These are phyloP conservation scores for Antigone vipio DNA, from an alignment of 2,113 vertebrate genomes.

Conservation along the genomic window DNA sequence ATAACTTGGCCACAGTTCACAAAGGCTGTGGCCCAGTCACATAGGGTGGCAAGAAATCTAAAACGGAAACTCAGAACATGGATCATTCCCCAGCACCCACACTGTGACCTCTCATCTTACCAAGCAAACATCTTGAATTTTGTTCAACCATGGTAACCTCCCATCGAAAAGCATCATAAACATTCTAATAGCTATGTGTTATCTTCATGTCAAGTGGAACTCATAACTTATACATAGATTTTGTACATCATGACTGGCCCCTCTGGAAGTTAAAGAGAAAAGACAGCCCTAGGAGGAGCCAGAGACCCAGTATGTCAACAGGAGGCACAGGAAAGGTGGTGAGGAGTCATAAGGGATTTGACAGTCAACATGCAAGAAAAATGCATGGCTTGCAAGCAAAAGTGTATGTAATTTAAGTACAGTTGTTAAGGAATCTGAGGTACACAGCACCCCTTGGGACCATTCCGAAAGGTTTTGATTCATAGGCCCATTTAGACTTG, in stretches of 20 bases:
- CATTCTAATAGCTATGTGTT: neutral
- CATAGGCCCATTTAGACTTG: rapidly evolving
- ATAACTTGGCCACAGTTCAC: neutral
- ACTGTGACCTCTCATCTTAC: neutral
- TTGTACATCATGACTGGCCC: neutral
- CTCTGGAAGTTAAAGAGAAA: neutral
- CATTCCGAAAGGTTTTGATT: neutral
- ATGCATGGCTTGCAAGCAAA: neutral
- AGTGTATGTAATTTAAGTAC: neutral
- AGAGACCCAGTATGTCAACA: neutral
- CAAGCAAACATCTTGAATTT: neutral
- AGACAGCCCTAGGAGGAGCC: neutral
- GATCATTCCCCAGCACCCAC: neutral
- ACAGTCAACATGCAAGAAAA: neutral
- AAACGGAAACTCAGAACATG: neutral
- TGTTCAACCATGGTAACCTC: neutral
- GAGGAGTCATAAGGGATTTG: neutral
- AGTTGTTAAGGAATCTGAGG: neutral
- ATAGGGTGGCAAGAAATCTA: neutral
- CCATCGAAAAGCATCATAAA: neutral
- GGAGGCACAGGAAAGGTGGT: neutral
- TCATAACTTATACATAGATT: rapidly evolving
- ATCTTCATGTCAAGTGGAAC: neutral
- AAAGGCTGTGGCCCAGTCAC: neutral
- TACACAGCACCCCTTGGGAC: neutral